These are phyloP conservation scores for Melanotaenia boesemani DNA, from an alignment of 2,797 vertebrate genomes.

Conservation along the genomic window DNA sequence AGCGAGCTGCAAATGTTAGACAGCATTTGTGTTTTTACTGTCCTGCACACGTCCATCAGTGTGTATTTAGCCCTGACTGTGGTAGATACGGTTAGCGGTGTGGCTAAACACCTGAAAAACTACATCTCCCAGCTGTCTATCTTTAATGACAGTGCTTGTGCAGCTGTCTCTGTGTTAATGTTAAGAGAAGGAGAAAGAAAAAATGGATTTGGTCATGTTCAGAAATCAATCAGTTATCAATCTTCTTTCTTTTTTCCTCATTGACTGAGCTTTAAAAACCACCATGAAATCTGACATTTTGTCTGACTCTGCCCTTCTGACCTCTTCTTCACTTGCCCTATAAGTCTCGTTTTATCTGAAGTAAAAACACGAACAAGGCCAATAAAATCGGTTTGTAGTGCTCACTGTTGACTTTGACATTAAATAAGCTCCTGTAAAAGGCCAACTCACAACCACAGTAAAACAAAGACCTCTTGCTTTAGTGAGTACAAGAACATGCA, in stretches of 20 bases:
- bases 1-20: conserved; percentile 32
- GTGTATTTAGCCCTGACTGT: conserved; percentile 35
- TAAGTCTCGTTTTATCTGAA: conserved; percentile 59
- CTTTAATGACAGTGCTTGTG: conserved; percentile 9
- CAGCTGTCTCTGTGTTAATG: conserved; percentile 16
- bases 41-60: conserved; percentile 36
- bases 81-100: conserved; percentile 19
- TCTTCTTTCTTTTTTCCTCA: conserved; percentile 12
- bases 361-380: conserved; percentile 69
- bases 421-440: conserved; percentile 71
- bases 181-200: neutral
- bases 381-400: conserved; percentile 74
- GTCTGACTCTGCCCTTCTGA: conserved; percentile 19
- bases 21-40: conserved; percentile 30
- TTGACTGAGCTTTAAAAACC: conserved; percentile 19
- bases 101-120: conserved; percentile 36
- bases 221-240: neutral
- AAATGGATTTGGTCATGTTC: neutral
- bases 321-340: conserved; percentile 40
- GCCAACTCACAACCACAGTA: conserved; percentile 69
- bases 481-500: neutral
- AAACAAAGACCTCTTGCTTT: conserved; percentile 63
- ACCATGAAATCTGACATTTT: conserved; percentile 39
- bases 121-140: conserved; percentile 43
- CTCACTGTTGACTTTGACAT: conserved; percentile 74